phyloP scores from a whole-genome alignment of 2,888 invertebrate species.

The Drosophila fulvimacula region DNA sequence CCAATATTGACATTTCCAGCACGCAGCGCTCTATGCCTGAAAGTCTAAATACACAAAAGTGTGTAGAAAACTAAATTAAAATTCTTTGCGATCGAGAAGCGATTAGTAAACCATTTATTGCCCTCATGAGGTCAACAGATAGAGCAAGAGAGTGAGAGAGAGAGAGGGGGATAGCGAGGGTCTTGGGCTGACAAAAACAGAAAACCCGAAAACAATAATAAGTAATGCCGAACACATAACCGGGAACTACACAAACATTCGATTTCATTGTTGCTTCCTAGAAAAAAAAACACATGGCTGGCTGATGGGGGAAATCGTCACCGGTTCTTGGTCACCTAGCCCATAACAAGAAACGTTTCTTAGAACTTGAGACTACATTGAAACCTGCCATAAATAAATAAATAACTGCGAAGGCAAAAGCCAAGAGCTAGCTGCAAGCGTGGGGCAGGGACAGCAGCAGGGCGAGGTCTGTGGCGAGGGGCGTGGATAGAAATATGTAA shows the following conservation, averaged over 20 bases:
- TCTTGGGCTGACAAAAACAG: slow-evolving; percentile 8
- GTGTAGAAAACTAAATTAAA: slow-evolving; percentile 1
- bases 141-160: not conserved
- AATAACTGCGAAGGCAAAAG: slow-evolving; percentile 43
- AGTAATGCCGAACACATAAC: slow-evolving; percentile 62
- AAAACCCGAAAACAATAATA: slow-evolving; percentile 46
- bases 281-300: slow-evolving; percentile 37
- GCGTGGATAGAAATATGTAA: slow-evolving; percentile 57
- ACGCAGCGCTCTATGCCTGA: not conserved
- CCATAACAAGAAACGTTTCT: slow-evolving; percentile 39
- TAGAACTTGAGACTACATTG: slow-evolving; percentile 47
- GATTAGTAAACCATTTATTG: slow-evolving; percentile 18
- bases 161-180: not conserved
- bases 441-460: not conserved
- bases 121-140: slow-evolving; percentile 9
- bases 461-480: not conserved
- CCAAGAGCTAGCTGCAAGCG: slow-evolving; percentile 22
- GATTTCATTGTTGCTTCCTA: slow-evolving; percentile 64
- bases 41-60: not conserved
- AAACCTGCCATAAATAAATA: slow-evolving; percentile 70
- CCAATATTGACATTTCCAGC: slow-evolving; percentile 14
- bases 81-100: slow-evolving; percentile 3
- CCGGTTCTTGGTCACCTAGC: slow-evolving; percentile 41
- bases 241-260: slow-evolving; percentile 66
- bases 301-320: slow-evolving; percentile 19